Evolutionary conservation across 2,113 vertebrate genomes (phyloP).

Genomic region (Ondatra zibethicus): DNA sequence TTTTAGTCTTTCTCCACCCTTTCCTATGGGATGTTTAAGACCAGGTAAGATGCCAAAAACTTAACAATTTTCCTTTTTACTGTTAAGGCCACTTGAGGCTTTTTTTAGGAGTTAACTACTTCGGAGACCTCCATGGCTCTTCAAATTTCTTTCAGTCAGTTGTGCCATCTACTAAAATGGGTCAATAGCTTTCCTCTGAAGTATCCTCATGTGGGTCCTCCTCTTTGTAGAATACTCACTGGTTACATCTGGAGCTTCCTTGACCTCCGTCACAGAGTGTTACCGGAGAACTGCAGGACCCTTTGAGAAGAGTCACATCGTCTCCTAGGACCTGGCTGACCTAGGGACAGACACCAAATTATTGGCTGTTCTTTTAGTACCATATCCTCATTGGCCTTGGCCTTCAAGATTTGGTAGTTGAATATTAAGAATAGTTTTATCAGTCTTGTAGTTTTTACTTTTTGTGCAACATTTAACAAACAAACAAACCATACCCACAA

Average conservation of each 20-base stretch:
- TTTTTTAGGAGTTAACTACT: background rate
- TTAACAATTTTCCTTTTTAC: background rate
- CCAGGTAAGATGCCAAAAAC: background rate
- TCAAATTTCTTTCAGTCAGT: background rate
- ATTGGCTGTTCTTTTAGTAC: background rate
- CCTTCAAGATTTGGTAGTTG: background rate
- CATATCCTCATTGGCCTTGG: background rate
- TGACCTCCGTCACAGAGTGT: background rate
- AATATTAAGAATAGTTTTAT: background rate
- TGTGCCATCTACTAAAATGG: background rate
- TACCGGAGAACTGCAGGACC: background rate
- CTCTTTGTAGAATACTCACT: background rate
- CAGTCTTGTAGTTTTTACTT: background rate
- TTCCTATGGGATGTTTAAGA: background rate
- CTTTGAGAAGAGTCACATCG: background rate
- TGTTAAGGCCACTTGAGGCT: background rate
- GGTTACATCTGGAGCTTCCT: background rate
- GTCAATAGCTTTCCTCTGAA: background rate
- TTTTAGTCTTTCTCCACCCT: background rate
- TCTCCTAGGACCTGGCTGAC: background rate
- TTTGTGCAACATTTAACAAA: background rate
- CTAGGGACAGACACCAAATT: background rate
- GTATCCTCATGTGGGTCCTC: background rate
- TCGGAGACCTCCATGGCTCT: background rate
- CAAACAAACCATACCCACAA: background rate